Percentiles rank a stretch among this genome's conserved stretches.
phyloP scores from a whole-genome alignment of 2,113 vertebrate species.

The Epinephelus lanceolatus region DNA sequence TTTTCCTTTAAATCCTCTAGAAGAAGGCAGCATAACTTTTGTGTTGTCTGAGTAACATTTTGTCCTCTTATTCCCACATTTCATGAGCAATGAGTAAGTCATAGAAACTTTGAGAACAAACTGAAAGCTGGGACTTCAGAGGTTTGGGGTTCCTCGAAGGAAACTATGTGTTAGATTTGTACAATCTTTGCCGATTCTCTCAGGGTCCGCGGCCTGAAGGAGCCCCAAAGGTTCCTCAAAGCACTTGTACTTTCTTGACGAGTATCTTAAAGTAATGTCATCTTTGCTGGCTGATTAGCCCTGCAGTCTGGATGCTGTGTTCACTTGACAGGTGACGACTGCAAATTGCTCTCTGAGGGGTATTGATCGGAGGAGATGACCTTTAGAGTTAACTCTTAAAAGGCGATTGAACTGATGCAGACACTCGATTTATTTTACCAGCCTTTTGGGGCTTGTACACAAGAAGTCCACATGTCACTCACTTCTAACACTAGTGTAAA shows the following conservation, averaged over 20 bases:
- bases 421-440: background rate
- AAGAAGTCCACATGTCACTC: slow-evolving; percentile 35
- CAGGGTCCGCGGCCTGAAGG: background rate
- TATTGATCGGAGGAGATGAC: slow-evolving; percentile 45
- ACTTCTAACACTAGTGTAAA: slow-evolving; percentile 3
- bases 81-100: background rate
- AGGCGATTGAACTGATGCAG: slow-evolving; percentile 21
- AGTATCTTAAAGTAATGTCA: background rate
- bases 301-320: background rate
- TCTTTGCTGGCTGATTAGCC: background rate
- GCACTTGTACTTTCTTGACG: background rate
- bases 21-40: background rate
- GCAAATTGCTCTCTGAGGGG: slow-evolving; percentile 43
- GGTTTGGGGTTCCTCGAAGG: background rate
- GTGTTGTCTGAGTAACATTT: background rate
- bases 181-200: background rate
- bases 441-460: background rate
- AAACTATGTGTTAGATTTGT: background rate
- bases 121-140: background rate
- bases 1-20: background rate
- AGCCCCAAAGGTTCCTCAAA: background rate
- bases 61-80: background rate
- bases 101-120: background rate
- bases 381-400: slow-evolving; percentile 20
- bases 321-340: slow-evolving; percentile 32